A percentile compares a stretch with the other conserved stretches of the same genome.
Conservation (phyloP, 2,113 vertebrate genomes). For the Pelvicachromis taeniatus region DNA sequence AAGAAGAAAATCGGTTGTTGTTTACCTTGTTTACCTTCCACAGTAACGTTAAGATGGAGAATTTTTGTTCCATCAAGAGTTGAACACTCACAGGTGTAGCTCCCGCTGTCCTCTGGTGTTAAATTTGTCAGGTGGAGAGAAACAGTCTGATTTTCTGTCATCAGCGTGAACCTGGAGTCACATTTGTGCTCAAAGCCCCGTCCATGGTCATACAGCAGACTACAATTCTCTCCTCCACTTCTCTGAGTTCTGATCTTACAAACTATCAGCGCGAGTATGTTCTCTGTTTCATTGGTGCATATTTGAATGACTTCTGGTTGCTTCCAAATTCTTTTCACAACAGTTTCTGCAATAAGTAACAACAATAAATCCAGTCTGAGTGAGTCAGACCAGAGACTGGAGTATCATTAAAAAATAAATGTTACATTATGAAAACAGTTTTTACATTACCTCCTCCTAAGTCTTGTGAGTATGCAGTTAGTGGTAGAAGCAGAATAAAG, state of each 20-base stretch:
- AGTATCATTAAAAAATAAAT: neutral
- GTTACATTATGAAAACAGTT: neutral
- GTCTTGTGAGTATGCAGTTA: neutral
- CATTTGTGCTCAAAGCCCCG: neutral
- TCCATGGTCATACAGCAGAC: rapidly evolving
- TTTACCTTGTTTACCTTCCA: neutral
- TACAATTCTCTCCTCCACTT: neutral
- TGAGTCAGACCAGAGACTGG: rapidly evolving
- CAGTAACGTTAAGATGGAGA: neutral
- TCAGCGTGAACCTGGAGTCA: conserved; percentile 8
- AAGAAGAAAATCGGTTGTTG: rapidly evolving
- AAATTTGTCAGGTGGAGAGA: conserved; percentile 14
- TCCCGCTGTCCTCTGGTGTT: neutral
- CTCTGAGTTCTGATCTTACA: conserved; percentile 1
- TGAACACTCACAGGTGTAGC: conserved; percentile 5
- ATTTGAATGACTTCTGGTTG: neutral
- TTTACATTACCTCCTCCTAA: neutral
- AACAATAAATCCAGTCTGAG: neutral
- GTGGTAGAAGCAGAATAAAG: neutral
- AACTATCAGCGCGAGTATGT: rapidly evolving
- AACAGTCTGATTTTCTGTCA: neutral
- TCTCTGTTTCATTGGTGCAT: neutral
- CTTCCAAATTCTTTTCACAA: neutral
- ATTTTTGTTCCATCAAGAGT: rapidly evolving
- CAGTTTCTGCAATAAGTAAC: neutral